Conservation (phyloP, 2,888 invertebrate genomes). For the Hemithea aestivaria region DNA sequence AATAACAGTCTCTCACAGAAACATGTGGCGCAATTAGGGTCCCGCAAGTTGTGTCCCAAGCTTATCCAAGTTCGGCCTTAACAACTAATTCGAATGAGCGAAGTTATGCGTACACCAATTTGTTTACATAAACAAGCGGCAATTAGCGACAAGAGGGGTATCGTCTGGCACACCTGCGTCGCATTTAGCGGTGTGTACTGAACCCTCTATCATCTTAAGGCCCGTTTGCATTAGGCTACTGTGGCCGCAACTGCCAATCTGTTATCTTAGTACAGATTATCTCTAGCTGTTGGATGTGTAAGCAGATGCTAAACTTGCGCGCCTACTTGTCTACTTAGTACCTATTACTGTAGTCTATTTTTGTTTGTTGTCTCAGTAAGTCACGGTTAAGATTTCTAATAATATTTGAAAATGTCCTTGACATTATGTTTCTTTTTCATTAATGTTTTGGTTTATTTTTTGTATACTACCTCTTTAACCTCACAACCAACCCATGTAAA, state of each 20-base stretch:
- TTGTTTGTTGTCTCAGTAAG: too few relatives aligned
- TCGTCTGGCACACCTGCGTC: slow-evolving; percentile 58
- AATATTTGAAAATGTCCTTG: too few relatives aligned
- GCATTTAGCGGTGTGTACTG: slow-evolving; percentile 26
- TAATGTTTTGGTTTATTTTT: too few relatives aligned
- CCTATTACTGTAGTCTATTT: too few relatives aligned
- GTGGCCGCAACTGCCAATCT: slow-evolving; percentile 22
- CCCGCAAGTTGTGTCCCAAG: slow-evolving; percentile 25
- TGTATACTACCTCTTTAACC: too few relatives aligned
- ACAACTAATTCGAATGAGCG: slow-evolving; percentile 39
- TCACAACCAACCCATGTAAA: too few relatives aligned
- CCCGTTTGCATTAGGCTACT: slow-evolving; percentile 13
- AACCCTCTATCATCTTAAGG: slow-evolving; percentile 24
- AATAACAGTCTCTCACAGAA: slow-evolving; percentile 14
- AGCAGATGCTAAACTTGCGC: background rate
- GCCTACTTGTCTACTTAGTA: too few relatives aligned
- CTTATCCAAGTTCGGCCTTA: slow-evolving; percentile 30
- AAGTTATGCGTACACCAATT: slow-evolving; percentile 61
- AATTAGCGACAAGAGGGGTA: slow-evolving; percentile 53
- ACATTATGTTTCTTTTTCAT: too few relatives aligned
- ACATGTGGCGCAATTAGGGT: slow-evolving; percentile 28
- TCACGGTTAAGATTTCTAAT: too few relatives aligned
- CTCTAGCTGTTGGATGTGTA: background rate
- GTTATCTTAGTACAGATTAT: slow-evolving; percentile 14
- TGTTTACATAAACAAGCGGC: slow-evolving; percentile 66